phyloP scores from a whole-genome alignment of 2,113 vertebrate species.

The Oreocharis arfaki region DNA sequence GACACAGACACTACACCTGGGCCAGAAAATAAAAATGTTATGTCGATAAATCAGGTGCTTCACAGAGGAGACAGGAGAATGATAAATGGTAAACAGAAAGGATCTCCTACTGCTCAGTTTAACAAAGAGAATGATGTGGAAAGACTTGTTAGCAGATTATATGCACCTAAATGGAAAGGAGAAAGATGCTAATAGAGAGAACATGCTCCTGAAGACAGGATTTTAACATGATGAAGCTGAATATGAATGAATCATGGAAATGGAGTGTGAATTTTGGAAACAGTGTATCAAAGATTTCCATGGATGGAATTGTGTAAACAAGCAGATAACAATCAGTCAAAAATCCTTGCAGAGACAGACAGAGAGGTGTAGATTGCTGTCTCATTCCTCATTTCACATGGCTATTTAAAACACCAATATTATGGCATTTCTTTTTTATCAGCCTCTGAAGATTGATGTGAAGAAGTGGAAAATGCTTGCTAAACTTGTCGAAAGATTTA shows the following conservation, averaged over 20 bases:
- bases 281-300: background rate
- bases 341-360: background rate
- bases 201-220: background rate
- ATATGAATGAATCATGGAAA: background rate
- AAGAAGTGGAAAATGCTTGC: background rate
- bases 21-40: background rate
- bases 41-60: background rate
- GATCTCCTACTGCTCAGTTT: background rate
- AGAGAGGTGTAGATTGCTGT: background rate
- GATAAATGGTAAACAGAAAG: background rate
- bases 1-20: background rate
- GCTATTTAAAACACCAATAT: background rate
- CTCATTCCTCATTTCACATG: background rate
- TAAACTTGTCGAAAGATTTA: background rate
- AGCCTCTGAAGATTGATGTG: background rate
- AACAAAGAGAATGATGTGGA: background rate
- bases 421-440: background rate
- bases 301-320: background rate
- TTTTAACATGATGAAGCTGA: background rate
- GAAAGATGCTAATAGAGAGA: background rate
- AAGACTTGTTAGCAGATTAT: background rate
- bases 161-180: background rate
- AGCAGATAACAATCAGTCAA: background rate
- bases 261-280: background rate
- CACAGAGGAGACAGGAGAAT: background rate